These are phyloP conservation scores for Stegodyphus dumicola DNA, from an alignment of 1,140 invertebrate species.

Conservation along the genomic window DNA sequence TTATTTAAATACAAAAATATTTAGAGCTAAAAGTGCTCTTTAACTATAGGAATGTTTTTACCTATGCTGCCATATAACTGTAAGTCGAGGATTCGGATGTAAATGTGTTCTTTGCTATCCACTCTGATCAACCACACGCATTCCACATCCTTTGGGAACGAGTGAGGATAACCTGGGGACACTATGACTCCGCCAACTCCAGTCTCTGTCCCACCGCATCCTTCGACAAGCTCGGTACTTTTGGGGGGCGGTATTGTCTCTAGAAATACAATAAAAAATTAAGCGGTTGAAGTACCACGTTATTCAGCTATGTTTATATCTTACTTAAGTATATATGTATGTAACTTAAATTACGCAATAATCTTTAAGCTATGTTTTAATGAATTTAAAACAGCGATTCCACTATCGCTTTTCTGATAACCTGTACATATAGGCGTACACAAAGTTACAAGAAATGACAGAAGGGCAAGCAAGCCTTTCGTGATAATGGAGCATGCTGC, in stretches of 20 bases:
- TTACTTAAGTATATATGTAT: too few relatives aligned
- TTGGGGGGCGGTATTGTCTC: conserved; percentile 65
- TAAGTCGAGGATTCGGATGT: conserved; percentile 68
- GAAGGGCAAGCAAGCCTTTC: too few relatives aligned
- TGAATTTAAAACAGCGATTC: too few relatives aligned
- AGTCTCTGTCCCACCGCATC: conserved; percentile 67
- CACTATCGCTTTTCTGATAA: too few relatives aligned
- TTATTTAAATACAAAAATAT: not conserved
- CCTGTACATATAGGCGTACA: too few relatives aligned
- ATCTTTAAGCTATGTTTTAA: too few relatives aligned
- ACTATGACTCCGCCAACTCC: conserved; percentile 69
- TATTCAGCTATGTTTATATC: not conserved
- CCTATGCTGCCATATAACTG: conserved; percentile 69
- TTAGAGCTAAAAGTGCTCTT: too few relatives aligned
- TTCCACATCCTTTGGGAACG: conserved; percentile 67
- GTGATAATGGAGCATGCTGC: too few relatives aligned
- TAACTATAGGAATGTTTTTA: conserved; percentile 58
- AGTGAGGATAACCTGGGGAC: conserved; percentile 69
- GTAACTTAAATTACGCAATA: too few relatives aligned
- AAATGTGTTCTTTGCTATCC: conserved; percentile 66
- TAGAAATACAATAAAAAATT: conserved; percentile 11
- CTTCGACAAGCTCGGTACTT: conserved; percentile 63
- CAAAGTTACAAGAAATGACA: too few relatives aligned
- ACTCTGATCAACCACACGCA: conserved; percentile 71
- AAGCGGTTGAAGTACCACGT: not conserved